These are phyloP conservation scores for Neosalanx taihuensis DNA, from an alignment of 2,797 vertebrate genomes.

Conservation along the genomic window DNA sequence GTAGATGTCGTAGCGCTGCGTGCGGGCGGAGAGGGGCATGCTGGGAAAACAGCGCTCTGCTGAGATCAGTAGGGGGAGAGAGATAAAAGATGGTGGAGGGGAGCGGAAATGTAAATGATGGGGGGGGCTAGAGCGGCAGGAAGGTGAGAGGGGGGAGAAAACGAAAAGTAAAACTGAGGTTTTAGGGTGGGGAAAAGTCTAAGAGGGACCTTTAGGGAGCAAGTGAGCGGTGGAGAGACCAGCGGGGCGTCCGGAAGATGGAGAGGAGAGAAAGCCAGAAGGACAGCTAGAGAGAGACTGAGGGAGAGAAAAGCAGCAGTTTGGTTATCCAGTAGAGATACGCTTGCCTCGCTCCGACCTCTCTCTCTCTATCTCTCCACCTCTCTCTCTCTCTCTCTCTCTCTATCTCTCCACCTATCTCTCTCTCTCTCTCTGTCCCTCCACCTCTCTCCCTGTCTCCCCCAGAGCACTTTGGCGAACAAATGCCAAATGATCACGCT, in stretches of 20 bases:
- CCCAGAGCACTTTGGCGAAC: slow-evolving; percentile 64
- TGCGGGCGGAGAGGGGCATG: neutral
- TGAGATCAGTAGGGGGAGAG: neutral
- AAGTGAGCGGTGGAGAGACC: neutral
- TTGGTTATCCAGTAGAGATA: slow-evolving; percentile 6
- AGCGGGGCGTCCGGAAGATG: neutral
- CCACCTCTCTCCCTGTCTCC: slow-evolving; percentile 31
- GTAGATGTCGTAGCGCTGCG: neutral
- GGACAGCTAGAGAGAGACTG: slow-evolving; percentile 18
- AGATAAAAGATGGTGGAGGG: neutral
- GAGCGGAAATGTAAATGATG: too few relatives aligned
- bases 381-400: slow-evolving; percentile 22
- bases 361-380: neutral
- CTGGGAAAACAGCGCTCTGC: neutral
- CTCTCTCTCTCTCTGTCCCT: slow-evolving; percentile 33
- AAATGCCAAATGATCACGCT: slow-evolving; percentile 73
- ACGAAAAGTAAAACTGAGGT: neutral
- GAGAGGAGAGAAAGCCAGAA: neutral
- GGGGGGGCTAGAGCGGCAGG: too few relatives aligned
- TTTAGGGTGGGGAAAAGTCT: neutral
- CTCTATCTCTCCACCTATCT: slow-evolving; percentile 30
- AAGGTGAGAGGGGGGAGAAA: neutral
- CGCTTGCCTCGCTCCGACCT: slow-evolving; percentile 5
- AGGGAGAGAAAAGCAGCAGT: neutral
- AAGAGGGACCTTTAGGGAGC: neutral